Evolutionary conservation across 1,140 invertebrate genomes (phyloP).

Genomic region (Drosophila orena): DNA sequence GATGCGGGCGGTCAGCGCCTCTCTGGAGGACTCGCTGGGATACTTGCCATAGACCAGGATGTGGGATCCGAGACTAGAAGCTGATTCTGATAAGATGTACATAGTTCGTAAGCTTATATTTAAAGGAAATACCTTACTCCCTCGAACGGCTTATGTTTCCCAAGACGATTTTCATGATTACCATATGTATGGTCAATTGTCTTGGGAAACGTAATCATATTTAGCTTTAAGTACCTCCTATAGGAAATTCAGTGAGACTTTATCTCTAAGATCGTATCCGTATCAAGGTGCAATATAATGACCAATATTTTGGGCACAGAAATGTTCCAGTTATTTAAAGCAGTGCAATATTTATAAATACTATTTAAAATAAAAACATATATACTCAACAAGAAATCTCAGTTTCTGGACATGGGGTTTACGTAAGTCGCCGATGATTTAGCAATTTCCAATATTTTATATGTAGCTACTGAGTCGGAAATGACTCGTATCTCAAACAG

Average conservation of each 20-base stretch:
- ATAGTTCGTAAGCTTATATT: slow-evolving; percentile 31
- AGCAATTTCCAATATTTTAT: background rate
- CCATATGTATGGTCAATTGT: slow-evolving; percentile 29
- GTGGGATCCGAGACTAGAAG: slow-evolving; percentile 8
- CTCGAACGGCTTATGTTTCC: slow-evolving; percentile 75
- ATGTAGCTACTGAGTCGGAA: background rate
- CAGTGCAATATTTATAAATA: slow-evolving; percentile 74
- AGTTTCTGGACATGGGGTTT: background rate
- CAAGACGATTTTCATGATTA: slow-evolving; percentile 54
- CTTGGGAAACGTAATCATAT: slow-evolving; percentile 79
- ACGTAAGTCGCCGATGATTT: background rate
- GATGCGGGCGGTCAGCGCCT: slow-evolving; percentile 80
- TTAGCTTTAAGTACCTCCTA: slow-evolving; percentile 35
- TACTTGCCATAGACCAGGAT: slow-evolving; percentile 83
- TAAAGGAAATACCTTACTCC: slow-evolving; percentile 3
- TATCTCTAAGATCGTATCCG: slow-evolving; percentile 47
- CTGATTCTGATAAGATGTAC: slow-evolving; percentile 26
- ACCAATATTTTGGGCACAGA: slow-evolving; percentile 34
- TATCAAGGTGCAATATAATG: slow-evolving; percentile 66
- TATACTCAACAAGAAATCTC: background rate
- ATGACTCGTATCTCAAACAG: background rate
- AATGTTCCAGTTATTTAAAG: slow-evolving; percentile 23
- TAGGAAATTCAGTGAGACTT: slow-evolving; percentile 47
- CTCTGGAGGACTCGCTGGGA: slow-evolving; percentile 84
- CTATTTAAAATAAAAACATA: slow-evolving; percentile 37